Evolutionary conservation across 1,140 invertebrate species (phyloP), one percentile per base, ranked within the genome.

Genomic region (Papilio xuthus): DNA sequence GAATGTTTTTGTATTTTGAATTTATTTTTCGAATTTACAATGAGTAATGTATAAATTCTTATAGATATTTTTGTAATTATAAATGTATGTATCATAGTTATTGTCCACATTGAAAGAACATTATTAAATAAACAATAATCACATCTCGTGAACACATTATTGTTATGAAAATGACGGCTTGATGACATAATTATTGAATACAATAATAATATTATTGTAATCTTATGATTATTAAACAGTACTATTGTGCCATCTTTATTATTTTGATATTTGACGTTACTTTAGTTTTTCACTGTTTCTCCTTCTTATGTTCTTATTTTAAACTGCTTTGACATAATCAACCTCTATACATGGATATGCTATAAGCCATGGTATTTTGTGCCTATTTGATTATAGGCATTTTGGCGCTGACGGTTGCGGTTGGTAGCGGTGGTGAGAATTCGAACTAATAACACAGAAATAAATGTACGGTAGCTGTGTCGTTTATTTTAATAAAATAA

Each of bases 121-220:
- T 18, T 6, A 47, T 60, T 60, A 10, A 60, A 63, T 63, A 63
- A 63, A 63, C 60, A 63, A 63, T 63, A 63, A 63, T 63, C 60
- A 63, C n/a, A n/a, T n/a, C 20, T 23, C 23, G 23, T 60, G 10
- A 28, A 63, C 26, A 28, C 12, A 63, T 26, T 50, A 50, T 8
- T 63, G 60, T 63, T 63, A 63, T 28, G 60, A 28, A 63, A 63
- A 63, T 63, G 26, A 63, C 26, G 12, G 10, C 60, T 63, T 28
- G 60, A 63, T 63, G 60, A 63, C 26, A 63, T 63, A 28, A 63
- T 28, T 23, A 63, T 28, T n/a, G n/a, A 20, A 20, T 56, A n/a
- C n/a, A 9, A 63, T 15, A 63, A 28, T 63, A 28, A 28, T 63
- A 28, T 4, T 28, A 63, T 28, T 63, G 8, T 15, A 2, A 63